Percentiles rank a stretch among this genome's conserved stretches.
These are phyloP conservation scores for Andrena minutula DNA, from an alignment of 2,888 invertebrate species.

Conservation along the genomic window DNA sequence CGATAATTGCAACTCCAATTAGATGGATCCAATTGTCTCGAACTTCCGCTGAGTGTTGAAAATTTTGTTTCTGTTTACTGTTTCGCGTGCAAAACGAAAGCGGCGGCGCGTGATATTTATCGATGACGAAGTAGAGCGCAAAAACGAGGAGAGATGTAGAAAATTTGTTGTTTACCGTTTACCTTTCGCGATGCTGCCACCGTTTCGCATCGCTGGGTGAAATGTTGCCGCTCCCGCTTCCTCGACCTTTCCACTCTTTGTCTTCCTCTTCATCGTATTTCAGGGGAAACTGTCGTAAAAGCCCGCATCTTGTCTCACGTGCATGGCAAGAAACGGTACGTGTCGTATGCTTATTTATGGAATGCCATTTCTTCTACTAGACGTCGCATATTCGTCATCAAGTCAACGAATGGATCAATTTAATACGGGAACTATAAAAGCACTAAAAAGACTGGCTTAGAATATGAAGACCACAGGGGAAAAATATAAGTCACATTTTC, in stretches of 20 bases:
- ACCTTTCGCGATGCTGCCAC: slow-evolving; percentile 35
- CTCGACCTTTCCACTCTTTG: slow-evolving; percentile 39
- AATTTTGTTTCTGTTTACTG: slow-evolving; percentile 38
- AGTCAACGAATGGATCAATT: slow-evolving; percentile 15
- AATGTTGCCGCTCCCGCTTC: slow-evolving; percentile 61
- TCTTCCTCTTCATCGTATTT: slow-evolving; percentile 61
- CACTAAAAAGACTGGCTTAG: too few species aligned
- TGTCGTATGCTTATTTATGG: slow-evolving; percentile 54
- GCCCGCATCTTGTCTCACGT: slow-evolving; percentile 35
- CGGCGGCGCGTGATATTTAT: slow-evolving; percentile 65
- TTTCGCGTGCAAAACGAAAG: slow-evolving; percentile 24
- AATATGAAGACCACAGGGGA: too few species aligned
- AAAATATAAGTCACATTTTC: too few species aligned
- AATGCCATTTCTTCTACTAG: slow-evolving; percentile 7
- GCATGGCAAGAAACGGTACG: slow-evolving; percentile 31
- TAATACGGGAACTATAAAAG: neutral
- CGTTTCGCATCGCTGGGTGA: slow-evolving; percentile 64
- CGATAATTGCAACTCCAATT: slow-evolving; percentile 11
- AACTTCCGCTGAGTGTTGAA: neutral
- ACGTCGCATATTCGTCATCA: slow-evolving; percentile 6
- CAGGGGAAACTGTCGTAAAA: slow-evolving; percentile 43
- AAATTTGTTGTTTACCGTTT: slow-evolving; percentile 70
- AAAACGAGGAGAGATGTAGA: slow-evolving; percentile 63
- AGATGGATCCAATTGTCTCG: neutral
- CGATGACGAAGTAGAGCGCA: slow-evolving; percentile 67